Percentiles rank a stretch among this genome's conserved stretches.
Evolutionary conservation across 2,113 vertebrate species (phyloP).

Genomic region (Gracilinanus agilis): DNA sequence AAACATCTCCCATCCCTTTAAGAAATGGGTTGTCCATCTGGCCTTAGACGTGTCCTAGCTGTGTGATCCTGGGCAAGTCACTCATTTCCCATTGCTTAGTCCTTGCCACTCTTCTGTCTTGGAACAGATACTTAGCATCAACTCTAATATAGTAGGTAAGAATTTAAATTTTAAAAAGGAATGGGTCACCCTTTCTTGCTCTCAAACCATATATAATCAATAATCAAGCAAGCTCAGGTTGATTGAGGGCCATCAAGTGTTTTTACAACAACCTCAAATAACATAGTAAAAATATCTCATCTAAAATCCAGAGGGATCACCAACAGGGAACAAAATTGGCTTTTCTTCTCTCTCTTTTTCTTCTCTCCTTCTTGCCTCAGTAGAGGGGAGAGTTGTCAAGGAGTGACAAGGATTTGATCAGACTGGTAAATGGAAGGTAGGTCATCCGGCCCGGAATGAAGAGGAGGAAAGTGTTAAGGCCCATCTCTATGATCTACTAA

Average conservation of each 20-base stretch:
- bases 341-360: background rate
- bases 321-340: background rate
- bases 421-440: background rate
- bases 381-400: background rate
- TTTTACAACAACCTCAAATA: background rate
- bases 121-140: too few species aligned
- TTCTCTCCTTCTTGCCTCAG: background rate
- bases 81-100: too few species aligned
- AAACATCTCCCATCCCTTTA: background rate
- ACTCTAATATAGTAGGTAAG: too few species aligned
- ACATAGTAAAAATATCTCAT: background rate
- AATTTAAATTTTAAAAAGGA: background rate
- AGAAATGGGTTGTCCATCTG: background rate
- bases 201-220: background rate
- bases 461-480: background rate
- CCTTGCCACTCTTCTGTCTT: too few species aligned
- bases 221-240: background rate
- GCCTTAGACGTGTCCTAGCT: too few species aligned
- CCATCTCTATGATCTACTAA: background rate
- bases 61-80: too few species aligned
- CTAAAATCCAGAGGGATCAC: background rate
- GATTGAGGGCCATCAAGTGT: background rate
- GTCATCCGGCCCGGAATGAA: background rate
- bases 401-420: background rate
- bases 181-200: background rate